Conservation (phyloP, 2,888 invertebrate species). For the Lasioglossum pauxillum region DNA sequence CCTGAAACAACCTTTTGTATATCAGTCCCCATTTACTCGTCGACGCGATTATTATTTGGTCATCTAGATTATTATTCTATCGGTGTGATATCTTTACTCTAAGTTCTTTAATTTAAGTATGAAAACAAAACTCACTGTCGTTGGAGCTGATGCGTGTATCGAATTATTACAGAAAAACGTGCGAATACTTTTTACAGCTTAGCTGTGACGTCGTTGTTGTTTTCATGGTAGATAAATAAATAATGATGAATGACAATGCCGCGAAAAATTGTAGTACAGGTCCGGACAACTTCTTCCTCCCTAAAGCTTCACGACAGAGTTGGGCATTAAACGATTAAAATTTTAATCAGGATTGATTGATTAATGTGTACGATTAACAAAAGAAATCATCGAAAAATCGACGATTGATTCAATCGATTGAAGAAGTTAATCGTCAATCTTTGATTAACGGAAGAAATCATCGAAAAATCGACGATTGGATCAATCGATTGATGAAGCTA, state of each 20-base stretch:
- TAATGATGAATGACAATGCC: background rate
- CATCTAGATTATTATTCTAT: constrained; percentile 12
- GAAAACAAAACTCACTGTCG: background rate
- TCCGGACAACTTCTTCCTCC: too few relatives aligned
- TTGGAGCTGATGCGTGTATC: background rate
- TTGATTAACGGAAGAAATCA: too few relatives aligned
- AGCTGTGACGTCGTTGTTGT: background rate
- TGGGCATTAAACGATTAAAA: too few relatives aligned
- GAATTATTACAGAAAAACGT: background rate
- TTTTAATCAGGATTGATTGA: too few relatives aligned
- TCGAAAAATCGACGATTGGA: too few relatives aligned
- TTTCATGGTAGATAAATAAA: background rate
- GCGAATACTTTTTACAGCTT: background rate
- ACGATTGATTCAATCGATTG: too few relatives aligned
- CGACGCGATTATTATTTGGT: constrained; percentile 12
- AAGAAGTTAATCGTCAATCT: too few relatives aligned
- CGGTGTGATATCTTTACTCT: background rate
- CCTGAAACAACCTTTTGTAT: background rate
- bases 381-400: too few relatives aligned
- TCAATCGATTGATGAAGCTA: too few relatives aligned
- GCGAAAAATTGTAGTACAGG: background rate
- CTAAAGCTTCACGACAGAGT: too few relatives aligned
- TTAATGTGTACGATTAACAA: too few relatives aligned
- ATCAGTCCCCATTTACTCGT: background rate
- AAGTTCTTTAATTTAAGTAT: background rate